Percentiles rank a stretch among this genome's conserved stretches.
These are phyloP conservation scores for Manacus vitellinus DNA, from an alignment of 2,113 vertebrate genomes.

Conservation along the genomic window DNA sequence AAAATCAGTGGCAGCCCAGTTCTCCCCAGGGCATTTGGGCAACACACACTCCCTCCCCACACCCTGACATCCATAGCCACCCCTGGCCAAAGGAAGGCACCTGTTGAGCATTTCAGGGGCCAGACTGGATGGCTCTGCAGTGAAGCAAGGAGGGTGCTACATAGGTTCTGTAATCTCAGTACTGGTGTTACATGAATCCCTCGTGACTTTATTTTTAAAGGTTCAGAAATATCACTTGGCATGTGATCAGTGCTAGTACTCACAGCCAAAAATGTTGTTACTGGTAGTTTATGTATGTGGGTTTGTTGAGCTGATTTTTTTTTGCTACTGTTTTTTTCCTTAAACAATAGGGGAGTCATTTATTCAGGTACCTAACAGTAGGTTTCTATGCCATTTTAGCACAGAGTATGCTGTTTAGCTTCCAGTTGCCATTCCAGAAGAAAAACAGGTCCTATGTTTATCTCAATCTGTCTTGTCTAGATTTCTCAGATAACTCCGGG, in stretches of 20 bases:
- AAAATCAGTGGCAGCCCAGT: not conserved
- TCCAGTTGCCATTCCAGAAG: not conserved
- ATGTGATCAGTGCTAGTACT: not conserved
- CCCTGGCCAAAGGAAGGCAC: not conserved
- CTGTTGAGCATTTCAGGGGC: rapidly evolving
- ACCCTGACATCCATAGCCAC: too few species aligned
- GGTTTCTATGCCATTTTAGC: not conserved
- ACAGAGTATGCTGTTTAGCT: not conserved
- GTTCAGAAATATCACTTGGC: not conserved
- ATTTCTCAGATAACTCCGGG: not conserved
- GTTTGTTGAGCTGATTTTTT: not conserved
- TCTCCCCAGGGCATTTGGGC: not conserved
- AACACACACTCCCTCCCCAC: rapidly evolving
- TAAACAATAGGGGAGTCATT: not conserved
- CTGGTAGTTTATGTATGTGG: not conserved
- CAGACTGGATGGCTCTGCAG: not conserved
- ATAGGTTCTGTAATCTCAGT: not conserved
- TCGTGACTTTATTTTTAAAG: not conserved
- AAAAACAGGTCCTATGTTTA: not conserved
- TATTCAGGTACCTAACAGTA: not conserved
- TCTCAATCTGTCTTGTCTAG: not conserved
- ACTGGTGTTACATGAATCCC: not conserved
- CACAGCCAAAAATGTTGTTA: not conserved
- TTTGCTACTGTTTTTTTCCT: not conserved
- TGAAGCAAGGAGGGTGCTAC: not conserved